These are phyloP conservation scores for Oncopodura yosiiana DNA, from an alignment of 1,140 invertebrate species.

Conservation along the genomic window DNA sequence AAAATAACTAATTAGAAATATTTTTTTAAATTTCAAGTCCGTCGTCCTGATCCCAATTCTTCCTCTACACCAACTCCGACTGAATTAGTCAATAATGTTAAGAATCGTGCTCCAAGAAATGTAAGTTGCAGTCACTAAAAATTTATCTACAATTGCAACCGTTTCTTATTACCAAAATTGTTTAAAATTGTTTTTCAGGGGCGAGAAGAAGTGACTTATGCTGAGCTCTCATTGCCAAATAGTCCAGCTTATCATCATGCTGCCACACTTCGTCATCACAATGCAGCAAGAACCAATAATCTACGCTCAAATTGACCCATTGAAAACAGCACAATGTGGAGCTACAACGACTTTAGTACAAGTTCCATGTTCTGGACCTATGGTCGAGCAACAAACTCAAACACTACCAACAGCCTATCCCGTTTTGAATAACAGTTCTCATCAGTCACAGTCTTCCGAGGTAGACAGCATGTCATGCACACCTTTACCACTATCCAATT, in stretches of 20 bases:
- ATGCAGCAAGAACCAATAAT: constrained; percentile 49
- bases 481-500: constrained; percentile 26
- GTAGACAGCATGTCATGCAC: constrained; percentile 20
- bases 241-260: constrained; percentile 34
- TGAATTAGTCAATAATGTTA: constrained; percentile 34
- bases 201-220: constrained; percentile 49
- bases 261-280: constrained; percentile 35
- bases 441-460: constrained; percentile 30
- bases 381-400: constrained; percentile 36
- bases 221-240: constrained; percentile 45
- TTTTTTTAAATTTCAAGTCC: too few relatives aligned
- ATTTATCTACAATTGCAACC: background rate
- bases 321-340: constrained; percentile 30
- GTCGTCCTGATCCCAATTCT: constrained; percentile 28
- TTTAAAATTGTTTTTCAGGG: constrained; percentile 17
- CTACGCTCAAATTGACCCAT: constrained; percentile 51
- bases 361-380: background rate
- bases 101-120: constrained; percentile 23
- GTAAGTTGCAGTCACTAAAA: constrained; percentile 10
- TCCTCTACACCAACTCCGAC: constrained; percentile 6
- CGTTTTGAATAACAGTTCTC: constrained; percentile 1
- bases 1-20: too few relatives aligned
- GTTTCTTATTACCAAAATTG: background rate
- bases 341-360: background rate
- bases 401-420: constrained; percentile 14